These are phyloP conservation scores for Anisognathus igniventris DNA, from an alignment of 2,797 vertebrate genomes.

Conservation along the genomic window DNA sequence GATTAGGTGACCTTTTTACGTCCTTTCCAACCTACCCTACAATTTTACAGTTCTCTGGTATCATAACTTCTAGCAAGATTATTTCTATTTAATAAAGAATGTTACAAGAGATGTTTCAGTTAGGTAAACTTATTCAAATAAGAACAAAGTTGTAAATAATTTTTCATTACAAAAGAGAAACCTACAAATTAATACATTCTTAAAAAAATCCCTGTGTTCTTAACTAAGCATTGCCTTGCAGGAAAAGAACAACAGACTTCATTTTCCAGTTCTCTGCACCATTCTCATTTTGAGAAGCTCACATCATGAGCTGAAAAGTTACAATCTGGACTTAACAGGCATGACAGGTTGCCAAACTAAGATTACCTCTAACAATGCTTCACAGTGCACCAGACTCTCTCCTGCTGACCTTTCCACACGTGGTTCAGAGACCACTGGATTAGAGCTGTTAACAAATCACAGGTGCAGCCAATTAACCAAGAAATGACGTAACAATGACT, in stretches of 20 bases:
- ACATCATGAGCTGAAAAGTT: conserved; percentile 61
- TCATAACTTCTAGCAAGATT: not conserved
- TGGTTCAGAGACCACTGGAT: conserved; percentile 70
- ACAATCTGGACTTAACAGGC: conserved; percentile 74
- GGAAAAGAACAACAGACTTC: not conserved
- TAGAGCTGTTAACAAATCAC: conserved; percentile 82
- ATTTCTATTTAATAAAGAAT: not conserved
- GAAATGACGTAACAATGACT: conserved; percentile 66
- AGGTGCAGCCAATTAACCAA: conserved; percentile 84
- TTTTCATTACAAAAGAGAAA: not conserved
- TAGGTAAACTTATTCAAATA: not conserved
- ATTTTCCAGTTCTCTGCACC: not conserved
- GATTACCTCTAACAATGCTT: conserved; percentile 74
- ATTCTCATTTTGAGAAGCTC: not conserved
- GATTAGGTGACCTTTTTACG: not conserved
- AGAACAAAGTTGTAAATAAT: not conserved
- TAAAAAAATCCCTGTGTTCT: fast-evolving
- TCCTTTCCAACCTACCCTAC: not conserved
- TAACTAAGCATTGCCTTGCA: not conserved
- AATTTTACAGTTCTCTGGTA: not conserved
- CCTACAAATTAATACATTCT: not conserved
- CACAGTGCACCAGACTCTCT: conserved; percentile 52
- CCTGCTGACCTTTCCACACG: conserved; percentile 69
- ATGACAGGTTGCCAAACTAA: conserved; percentile 71
- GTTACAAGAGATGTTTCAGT: not conserved